Evolutionary conservation across 2,113 vertebrate genomes (phyloP).

Genomic region (Indicator maculatus): DNA sequence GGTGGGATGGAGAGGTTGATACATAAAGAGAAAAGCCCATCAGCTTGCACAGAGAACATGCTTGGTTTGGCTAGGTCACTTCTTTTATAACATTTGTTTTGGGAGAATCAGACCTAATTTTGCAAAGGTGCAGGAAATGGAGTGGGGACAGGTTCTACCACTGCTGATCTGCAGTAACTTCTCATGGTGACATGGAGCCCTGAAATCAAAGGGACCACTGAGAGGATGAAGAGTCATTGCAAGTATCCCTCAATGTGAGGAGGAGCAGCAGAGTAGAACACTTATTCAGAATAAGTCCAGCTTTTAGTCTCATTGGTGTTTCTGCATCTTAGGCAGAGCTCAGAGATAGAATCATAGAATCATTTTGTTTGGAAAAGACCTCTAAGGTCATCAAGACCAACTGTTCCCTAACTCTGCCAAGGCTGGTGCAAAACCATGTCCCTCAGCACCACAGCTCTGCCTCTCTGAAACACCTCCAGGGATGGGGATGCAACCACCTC

Average conservation of each 20-base stretch:
- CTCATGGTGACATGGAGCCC: neutral
- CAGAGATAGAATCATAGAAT: neutral
- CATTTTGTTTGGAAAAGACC: too few species aligned
- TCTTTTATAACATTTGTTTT: rapidly evolving
- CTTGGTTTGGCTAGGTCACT: rapidly evolving
- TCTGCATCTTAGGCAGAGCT: neutral
- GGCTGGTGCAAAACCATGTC: too few species aligned
- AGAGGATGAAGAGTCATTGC: neutral
- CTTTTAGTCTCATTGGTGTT: neutral
- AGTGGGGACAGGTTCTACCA: neutral
- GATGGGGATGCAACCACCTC: too few species aligned
- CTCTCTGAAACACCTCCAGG: too few species aligned
- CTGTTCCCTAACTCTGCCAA: too few species aligned
- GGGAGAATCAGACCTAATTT: neutral
- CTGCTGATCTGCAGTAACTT: neutral
- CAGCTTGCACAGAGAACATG: rapidly evolving
- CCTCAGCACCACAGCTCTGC: too few species aligned
- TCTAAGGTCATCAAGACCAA: too few species aligned
- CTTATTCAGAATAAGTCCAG: neutral
- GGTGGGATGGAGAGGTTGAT: neutral
- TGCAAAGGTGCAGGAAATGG: neutral
- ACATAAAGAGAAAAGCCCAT: too few species aligned
- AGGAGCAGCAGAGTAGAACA: neutral
- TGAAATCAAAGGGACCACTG: neutral
- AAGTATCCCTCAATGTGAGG: rapidly evolving